Conservation (phyloP, 2,113 vertebrate genomes). For the Petrocephalus microphthalmus region DNA sequence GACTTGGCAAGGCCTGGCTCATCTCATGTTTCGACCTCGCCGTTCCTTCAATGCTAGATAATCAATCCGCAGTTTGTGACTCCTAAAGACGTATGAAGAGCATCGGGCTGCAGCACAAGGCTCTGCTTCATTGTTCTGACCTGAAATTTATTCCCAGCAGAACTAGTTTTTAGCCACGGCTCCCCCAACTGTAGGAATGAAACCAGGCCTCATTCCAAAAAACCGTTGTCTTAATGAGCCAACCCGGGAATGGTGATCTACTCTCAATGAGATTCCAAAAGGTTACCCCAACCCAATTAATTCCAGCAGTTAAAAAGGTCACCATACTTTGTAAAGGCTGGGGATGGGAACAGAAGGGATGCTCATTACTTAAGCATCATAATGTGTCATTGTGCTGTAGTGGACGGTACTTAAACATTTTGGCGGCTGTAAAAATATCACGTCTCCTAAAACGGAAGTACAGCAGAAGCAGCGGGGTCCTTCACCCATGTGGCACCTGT, state of each 20-base stretch:
- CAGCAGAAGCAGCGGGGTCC: neutral
- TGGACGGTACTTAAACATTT: conserved; percentile 50
- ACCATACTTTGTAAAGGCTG: conserved; percentile 52
- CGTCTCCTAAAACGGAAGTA: neutral
- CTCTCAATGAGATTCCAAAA: conserved; percentile 54
- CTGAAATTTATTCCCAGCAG: conserved; percentile 52
- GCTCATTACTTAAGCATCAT: conserved; percentile 60
- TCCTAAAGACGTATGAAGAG: conserved; percentile 31
- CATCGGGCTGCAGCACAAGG: conserved; percentile 32
- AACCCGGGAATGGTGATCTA: conserved; percentile 51
- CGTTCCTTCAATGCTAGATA: conserved; percentile 11
- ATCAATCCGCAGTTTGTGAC: conserved; percentile 10
- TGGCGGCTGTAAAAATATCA: neutral
- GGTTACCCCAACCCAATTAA: conserved; percentile 67
- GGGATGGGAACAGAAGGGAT: conserved; percentile 45
- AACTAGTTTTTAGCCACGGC: conserved; percentile 32
- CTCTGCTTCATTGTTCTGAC: conserved; percentile 46
- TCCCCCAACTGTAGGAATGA: conserved; percentile 39
- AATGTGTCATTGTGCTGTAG: conserved; percentile 54
- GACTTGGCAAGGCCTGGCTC: neutral
- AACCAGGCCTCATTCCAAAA: conserved; percentile 42
- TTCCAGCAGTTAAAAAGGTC: conserved; percentile 68
- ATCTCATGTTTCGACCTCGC: neutral
- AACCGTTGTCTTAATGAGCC: conserved; percentile 56
- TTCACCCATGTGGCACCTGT: neutral